A percentile compares a stretch with the other conserved stretches of the same genome.
These are phyloP conservation scores for Phalacrocorax carbo DNA, from an alignment of 2,113 vertebrate genomes.

Conservation along the genomic window DNA sequence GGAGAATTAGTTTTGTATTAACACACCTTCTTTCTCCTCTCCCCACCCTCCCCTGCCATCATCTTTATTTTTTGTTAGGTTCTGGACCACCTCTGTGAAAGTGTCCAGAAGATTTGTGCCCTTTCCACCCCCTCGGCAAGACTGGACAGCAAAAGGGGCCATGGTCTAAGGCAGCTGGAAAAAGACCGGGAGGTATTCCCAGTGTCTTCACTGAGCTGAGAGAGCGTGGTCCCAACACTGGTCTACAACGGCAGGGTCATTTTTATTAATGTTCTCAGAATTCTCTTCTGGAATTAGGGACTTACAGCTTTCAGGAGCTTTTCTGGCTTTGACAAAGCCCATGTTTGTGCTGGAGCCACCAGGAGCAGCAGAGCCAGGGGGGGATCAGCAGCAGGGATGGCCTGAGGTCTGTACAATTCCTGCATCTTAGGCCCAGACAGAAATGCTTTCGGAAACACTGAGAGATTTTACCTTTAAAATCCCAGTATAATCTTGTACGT, in stretches of 20 bases:
- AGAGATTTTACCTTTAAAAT: background rate
- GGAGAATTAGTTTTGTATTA: background rate
- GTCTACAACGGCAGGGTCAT: background rate
- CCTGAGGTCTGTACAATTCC: background rate
- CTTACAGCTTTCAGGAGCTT: background rate
- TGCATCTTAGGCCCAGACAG: background rate
- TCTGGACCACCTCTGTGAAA: background rate
- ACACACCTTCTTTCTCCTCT: background rate
- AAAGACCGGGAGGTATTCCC: background rate
- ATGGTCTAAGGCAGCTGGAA: background rate
- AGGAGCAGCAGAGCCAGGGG: background rate
- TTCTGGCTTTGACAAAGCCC: background rate
- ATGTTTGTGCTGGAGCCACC: background rate
- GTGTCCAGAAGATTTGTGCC: background rate
- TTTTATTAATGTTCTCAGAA: background rate
- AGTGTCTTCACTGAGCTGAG: background rate
- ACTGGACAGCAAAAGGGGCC: background rate
- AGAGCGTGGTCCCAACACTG: background rate
- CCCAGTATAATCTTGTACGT: rapidly evolving
- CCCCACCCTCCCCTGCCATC: background rate
- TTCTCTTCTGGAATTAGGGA: background rate
- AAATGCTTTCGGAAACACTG: background rate
- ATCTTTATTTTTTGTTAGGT: background rate
- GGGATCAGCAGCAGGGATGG: background rate
- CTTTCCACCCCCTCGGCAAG: background rate